phyloP scores from a whole-genome alignment of 2,888 invertebrate species.

The Epinotia nisella region DNA sequence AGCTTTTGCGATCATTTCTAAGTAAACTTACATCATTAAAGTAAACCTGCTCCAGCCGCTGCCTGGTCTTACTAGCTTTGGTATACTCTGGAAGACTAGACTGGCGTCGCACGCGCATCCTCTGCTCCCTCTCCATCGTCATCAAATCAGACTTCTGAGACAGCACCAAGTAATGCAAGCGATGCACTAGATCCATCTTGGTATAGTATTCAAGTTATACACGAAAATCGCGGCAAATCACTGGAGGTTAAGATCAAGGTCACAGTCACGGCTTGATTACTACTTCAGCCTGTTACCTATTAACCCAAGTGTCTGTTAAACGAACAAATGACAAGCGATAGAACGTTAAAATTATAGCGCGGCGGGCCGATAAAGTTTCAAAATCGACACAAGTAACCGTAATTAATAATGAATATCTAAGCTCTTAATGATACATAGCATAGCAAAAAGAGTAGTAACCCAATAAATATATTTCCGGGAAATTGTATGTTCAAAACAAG shows the following conservation, averaged over 20 bases:
- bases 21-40: conserved; percentile 77
- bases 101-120: conserved; percentile 77
- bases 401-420: neutral
- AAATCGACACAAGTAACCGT: neutral
- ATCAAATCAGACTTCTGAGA: conserved; percentile 81
- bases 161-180: conserved; percentile 79
- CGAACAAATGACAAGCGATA: conserved; percentile 5
- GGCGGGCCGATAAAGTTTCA: neutral
- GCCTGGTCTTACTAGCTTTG: conserved; percentile 72
- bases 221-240: conserved; percentile 38
- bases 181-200: conserved; percentile 80
- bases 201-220: conserved; percentile 27
- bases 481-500: neutral
- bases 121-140: conserved; percentile 81
- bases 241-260: conserved; percentile 35
- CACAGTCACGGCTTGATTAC: conserved; percentile 25
- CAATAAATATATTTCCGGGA: neutral
- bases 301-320: conserved; percentile 30
- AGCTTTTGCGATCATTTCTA: too few relatives aligned
- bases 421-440: neutral
- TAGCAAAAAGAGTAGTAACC: too few relatives aligned
- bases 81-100: conserved; percentile 81
- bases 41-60: conserved; percentile 76
- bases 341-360: conserved; percentile 15
- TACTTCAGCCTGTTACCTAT: conserved; percentile 12